Base-by-base conservation (phyloP, 2,113 vertebrate genomes). In the Paradisaea rubra region DNA sequence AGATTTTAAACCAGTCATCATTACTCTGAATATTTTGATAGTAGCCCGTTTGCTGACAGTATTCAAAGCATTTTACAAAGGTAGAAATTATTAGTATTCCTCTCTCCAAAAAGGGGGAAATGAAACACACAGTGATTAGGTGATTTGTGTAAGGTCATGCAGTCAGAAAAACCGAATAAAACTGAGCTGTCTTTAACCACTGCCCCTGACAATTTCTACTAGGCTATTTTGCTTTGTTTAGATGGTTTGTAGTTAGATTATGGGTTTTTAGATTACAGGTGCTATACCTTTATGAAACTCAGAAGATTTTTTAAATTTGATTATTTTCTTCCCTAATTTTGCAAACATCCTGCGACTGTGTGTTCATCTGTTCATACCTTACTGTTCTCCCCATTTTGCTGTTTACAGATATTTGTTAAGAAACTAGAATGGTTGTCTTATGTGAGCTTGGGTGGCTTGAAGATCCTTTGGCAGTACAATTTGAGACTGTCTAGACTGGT, bases 61-160 rank as follows among this genome's bases (percentile, higher is more conserved):
- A 84, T 91, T 91, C 52, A 93, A 95, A 93, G 31, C 56, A 31
- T 92, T 97, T 94, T 65, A 33, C 49, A 81, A 91, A 74, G 25
- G 53, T 60, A 73, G 57, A 81, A 88, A 84, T 88, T 84, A 84
- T 81, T 91, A 93, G 57, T 56, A 77, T 89, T 82, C 44, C 20
- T 74, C 64, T 92, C 22, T 86, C 44, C 44, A 60, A 44, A 86
- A 83, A 49, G 28, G 25, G 24, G 18, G 45, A 74, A 74, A 82
- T 74, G 68, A 91, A 86, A 63, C 42, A 76, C 16, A 10, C 12
- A 81, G 52, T 63, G 64, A 66, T 94, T 86, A 74, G 1, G 3
- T 68, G 69, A 91, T 91, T 86, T 90, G 42, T 66, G 35, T 39
- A 71, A 80, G 68, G 44, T 81, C 56, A 28, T 33, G 12, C 33